Base-by-base conservation (phyloP, 53 echinoderm and acorn worm genomes). In the Actinopyga echinites region DNA sequence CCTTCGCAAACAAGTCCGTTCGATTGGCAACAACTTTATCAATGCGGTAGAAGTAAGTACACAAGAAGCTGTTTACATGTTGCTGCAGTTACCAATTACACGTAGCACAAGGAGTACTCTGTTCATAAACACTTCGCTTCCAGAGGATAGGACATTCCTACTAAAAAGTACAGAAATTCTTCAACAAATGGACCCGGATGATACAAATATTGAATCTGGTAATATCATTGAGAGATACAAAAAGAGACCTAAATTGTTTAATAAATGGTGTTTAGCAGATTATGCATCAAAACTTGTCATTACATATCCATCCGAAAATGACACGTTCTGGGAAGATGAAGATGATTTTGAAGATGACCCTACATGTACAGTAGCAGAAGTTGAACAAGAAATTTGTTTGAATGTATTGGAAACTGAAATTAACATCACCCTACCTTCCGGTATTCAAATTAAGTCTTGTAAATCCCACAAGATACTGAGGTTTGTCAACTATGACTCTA, bases 401-500 rank as follows among this genome's bases (percentile, higher is more conserved):
- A 23, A 37, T 30, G 35, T 8, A 38, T 1, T 4, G 25, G 22
- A 75, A 67, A 5, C 2, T 65, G 65, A 7, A 86, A 74, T 25
- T 5, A 9, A 58, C 8, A 58, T 66, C 9, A 49, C 31, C 4
- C 21, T 68, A 1, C 32, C 21, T 28, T 28, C 45, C 22, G 63
- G 66, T 19, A 13, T 67, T 29, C 13, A 11, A 1, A 83, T 67
- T 5, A 30, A 52, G 4, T 62, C 82, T 2, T 82, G 82, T 36
- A 45, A 30, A 43, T 65, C 58, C 3, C 23, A 35, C 52, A 35
- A 69, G 68, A 38, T 83, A 25, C 68, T 83, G 8, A 3, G 83
- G 22, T 83, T 43, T 74, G 83, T 82, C n/a, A 82, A 63, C 20
- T 82, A 82, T 62, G 61, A 82, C 62, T 5, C 3, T 37, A 37